Base-by-base conservation (phyloP, 2,888 invertebrate genomes). In the Erynnis tages region DNA sequence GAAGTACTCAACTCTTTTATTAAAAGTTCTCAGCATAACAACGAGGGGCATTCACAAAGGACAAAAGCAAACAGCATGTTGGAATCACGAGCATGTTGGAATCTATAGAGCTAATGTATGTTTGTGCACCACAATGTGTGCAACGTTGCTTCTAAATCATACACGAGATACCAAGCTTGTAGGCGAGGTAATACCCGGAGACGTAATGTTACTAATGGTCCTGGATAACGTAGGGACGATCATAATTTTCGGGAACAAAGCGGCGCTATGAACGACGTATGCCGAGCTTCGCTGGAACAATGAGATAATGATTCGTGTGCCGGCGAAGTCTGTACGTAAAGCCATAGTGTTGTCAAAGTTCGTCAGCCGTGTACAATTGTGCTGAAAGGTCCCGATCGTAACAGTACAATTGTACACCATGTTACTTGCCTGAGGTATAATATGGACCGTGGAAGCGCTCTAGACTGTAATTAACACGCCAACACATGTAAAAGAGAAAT, bases 231-330 rank as follows among this genome's bases (percentile, higher is more conserved):
- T 69, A 71, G 75, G 77, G 76, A 75, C 76, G 76, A 80, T 79
- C 84, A 82, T 84, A 84, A 86, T 79, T 83, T 76, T 67, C 63
- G 61, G 54, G 74, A 80, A 84, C 85, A 87, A 86, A 77, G 79
- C 78, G 63, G 63, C 58, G 59, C 65, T 70, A 67, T 71, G 76
- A 77, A 79, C 73, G 75, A 73, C 75, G 76, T 75, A 74, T 74
- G 79, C 71, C 67, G 73, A 77, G 75, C 68, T 74, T 69, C 73
- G 58, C 54, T 64, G 66, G 69, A 80, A 84, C 85, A 84, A 84
- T 82, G 79, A 80, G 79, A 79, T 81, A 82, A 82, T 82, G 79
- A 83, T 79, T 80, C 78, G 73, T 72, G 68, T 71, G 75, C 70
- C 77, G 79, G 76, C 81, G 79, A 25, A 41, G 32, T 41, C 32